A percentile compares a stretch with the other conserved stretches of the same genome.
Conservation (phyloP, 2,888 invertebrate genomes). For the Agrochola lota region DNA sequence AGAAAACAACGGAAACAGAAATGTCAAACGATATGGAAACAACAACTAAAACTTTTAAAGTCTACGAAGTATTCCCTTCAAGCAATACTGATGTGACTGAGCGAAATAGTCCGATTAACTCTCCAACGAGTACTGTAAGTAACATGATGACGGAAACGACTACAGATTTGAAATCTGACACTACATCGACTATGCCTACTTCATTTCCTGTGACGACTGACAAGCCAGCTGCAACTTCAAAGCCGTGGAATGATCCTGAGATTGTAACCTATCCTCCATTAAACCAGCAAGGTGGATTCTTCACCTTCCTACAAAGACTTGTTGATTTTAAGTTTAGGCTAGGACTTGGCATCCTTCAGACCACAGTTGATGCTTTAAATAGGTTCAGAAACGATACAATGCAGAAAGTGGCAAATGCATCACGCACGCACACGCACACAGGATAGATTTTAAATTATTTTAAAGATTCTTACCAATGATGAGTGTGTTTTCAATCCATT, state of each 20-base stretch:
- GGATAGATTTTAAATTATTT: conserved; percentile 28
- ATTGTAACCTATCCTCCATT: conserved; percentile 84
- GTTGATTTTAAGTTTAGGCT: conserved; percentile 93
- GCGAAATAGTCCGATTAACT: conserved; percentile 67
- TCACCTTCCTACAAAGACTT: conserved; percentile 91
- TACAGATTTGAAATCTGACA: conserved; percentile 82
- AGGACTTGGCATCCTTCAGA: conserved; percentile 92
- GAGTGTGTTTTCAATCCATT: conserved; percentile 20
- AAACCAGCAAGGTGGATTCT: conserved; percentile 85
- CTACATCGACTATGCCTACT: conserved; percentile 82
- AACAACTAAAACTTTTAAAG: conserved; percentile 82
- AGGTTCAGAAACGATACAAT: conserved; percentile 90
- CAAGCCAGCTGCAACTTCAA: conserved; percentile 70
- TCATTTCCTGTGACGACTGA: conserved; percentile 71
- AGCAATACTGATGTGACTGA: conserved; percentile 70
- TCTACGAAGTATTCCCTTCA: conserved; percentile 85
- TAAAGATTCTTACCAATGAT: conserved; percentile 3
- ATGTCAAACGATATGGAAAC: conserved; percentile 76
- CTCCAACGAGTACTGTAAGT: conserved; percentile 75
- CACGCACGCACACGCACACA: conserved; percentile 63
- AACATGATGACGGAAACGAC: conserved; percentile 83
- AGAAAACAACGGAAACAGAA: conserved; percentile 74
- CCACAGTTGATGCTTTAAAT: conserved; percentile 92
- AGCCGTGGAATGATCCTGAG: conserved; percentile 74
- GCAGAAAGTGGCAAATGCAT: conserved; percentile 79